Evolutionary conservation across 2,888 invertebrate species (phyloP), one percentile per base, ranked within the genome.

Genomic region (Chalcis sispes): DNA sequence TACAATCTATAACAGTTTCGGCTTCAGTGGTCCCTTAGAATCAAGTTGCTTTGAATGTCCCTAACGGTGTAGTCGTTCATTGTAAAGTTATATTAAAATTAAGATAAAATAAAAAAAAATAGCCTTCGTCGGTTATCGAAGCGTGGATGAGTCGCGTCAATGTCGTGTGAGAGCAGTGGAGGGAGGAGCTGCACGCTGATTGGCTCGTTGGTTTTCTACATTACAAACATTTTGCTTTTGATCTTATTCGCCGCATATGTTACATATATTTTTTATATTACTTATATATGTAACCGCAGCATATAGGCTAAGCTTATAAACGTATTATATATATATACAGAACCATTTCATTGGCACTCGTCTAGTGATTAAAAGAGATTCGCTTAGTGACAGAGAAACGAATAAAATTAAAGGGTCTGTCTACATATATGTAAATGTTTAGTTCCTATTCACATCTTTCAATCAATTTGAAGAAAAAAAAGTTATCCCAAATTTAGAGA

Each of bases 131-230:
- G 82, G 62, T 82, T 82, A 83, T 83, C 82, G 78, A 83, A 82
- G 81, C 77, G 77, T 79, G 62, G 62, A 64, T 58, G 23, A 58
- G 72, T 80, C 82, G 81, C 80, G 82, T 79, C 79, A 79, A 79
- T 79, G 75, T 81, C 80, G 79, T 75, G 75, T 80, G 82, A 81
- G 84, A 82, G 81, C 80, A 84, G 84, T 85, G 84, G 85, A 84
- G 84, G 83, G 82, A 83, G 81, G 85, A 85, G 86, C 87, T 85
- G 84, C 86, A 87, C 87, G 86, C 87, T 88, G 88, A 87, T 87
- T 88, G 87, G 86, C 87, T 88, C 88, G 87, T 87, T 88, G 88
- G 86, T 88, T 88, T 76, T 72, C 59, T 75, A 72, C 64, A 73
- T 71, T 85, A 85, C 83, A 86, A 85, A 85, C 84, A 85, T 86